Base-by-base conservation (phyloP, 2,113 vertebrate species). In the Rhineura floridana region DNA sequence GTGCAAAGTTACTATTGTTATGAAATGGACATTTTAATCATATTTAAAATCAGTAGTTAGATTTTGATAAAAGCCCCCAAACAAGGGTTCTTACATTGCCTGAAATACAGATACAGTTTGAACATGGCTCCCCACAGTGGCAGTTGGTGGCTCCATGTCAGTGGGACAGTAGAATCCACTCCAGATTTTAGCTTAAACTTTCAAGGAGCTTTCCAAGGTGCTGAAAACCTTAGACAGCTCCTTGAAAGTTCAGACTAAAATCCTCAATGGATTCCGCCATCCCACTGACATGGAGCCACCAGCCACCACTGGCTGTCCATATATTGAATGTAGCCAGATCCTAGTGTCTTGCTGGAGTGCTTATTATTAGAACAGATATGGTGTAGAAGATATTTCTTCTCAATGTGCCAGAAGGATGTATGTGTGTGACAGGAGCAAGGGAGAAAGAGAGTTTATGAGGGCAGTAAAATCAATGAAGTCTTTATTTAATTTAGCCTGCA, bases 401-500 rank as follows among this genome's bases (percentile, higher is more conserved):
- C 39, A 73, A 30, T 42, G 25, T 83, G 72, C 81, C n/a, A 83
- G 72, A 77, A 83, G 72, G 9, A 13, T 77, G n/a, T 76, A 21
- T 70, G 3, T 17, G 30, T 42, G 46, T 87, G 67, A 65, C 89
- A 70, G 30, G 89, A 73, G 73, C 91, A 90, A 86, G 78, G 88
- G 36, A 91, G 28, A 85, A 69, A 89, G 78, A 85, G 28, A 90
- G 75, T 91, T 30, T 88, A 90, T 42, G 17, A 93, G 65, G 85
- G 75, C 28, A 88, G 70, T 86, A 93, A 94, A 95, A 93, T 91
- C 85, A 93, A 78, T 91, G 78, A 93, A 81, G 42, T 91, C 48
- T 91, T 91, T 90, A 92, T 93, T 95, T 93, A 91, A 91, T 94
- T 94, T 92, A 92, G 75, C 33, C 92, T 93, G 46, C 72, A 90